phyloP scores from a whole-genome alignment of 2,113 vertebrate species.

The Zosterops pallidus region DNA sequence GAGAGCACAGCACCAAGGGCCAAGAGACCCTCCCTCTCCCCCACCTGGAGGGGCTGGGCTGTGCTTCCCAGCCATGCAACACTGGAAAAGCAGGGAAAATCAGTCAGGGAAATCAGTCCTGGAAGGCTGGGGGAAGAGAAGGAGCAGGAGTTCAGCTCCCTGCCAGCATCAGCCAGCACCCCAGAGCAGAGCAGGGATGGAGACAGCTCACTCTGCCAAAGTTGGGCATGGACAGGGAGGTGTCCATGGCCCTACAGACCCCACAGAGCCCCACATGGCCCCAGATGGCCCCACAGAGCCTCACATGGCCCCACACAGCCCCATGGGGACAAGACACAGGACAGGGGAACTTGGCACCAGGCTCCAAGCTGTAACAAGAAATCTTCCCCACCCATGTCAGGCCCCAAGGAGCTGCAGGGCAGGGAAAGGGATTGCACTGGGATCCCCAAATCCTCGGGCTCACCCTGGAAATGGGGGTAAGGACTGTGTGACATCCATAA shows the following conservation, averaged over 20 bases:
- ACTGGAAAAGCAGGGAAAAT: too few species aligned
- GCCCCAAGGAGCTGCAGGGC: not conserved
- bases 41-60: not conserved
- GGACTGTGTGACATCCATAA: rapidly evolving
- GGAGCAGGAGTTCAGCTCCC: not conserved
- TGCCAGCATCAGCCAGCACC: not conserved
- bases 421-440: not conserved
- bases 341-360: not conserved
- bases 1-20: not conserved
- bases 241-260: not conserved
- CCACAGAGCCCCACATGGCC: too few species aligned
- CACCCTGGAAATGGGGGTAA: not conserved
- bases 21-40: rapidly evolving
- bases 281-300: too few species aligned
- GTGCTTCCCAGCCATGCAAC: not conserved
- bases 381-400: not conserved
- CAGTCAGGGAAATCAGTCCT: not conserved
- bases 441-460: not conserved
- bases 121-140: not conserved
- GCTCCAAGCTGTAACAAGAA: not conserved
- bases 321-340: too few species aligned
- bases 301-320: too few species aligned
- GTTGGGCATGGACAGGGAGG: rapidly evolving
- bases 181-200: not conserved
- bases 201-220: not conserved